phyloP scores from a whole-genome alignment of 2,113 vertebrate species.

The Sebastes fasciatus region DNA sequence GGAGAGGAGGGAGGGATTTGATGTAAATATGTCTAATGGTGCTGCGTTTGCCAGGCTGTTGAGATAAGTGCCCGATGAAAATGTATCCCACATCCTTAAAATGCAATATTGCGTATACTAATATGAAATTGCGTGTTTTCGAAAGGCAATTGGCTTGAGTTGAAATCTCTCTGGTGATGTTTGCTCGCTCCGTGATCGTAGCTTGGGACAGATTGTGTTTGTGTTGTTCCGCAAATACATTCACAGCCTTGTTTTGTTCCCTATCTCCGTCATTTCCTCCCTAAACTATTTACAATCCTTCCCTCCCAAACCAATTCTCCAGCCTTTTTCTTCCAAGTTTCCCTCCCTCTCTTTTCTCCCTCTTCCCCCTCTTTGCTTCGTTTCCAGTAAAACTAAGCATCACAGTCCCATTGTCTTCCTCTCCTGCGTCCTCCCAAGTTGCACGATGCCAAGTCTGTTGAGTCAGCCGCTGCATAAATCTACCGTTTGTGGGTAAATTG shows the following conservation, averaged over 20 bases:
- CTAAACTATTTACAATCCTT: conserved; percentile 47
- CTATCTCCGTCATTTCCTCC: conserved; percentile 31
- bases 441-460: conserved; percentile 52
- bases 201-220: conserved; percentile 19
- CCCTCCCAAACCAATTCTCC: conserved; percentile 24
- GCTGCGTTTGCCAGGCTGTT: conserved; percentile 44
- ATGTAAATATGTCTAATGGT: conserved; percentile 71
- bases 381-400: conserved; percentile 64
- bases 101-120: conserved; percentile 41
- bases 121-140: conserved; percentile 30
- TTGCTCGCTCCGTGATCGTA: conserved; percentile 11
- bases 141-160: conserved; percentile 45
- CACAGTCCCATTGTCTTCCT: conserved; percentile 49
- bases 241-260: conserved; percentile 44
- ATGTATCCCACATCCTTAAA: conserved; percentile 46
- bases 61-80: conserved; percentile 62
- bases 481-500: conserved; percentile 27
- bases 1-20: conserved; percentile 38
- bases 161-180: conserved; percentile 30
- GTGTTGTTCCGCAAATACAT: conserved; percentile 39
- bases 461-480: conserved; percentile 56
- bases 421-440: conserved; percentile 40
- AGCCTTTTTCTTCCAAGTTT: conserved; percentile 10
- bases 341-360: conserved; percentile 9
- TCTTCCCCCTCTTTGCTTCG: conserved; percentile 16